Evolutionary conservation across 2,113 vertebrate species (phyloP), one percentile per base, ranked within the genome.

Genomic region (Eidolon helvum): DNA sequence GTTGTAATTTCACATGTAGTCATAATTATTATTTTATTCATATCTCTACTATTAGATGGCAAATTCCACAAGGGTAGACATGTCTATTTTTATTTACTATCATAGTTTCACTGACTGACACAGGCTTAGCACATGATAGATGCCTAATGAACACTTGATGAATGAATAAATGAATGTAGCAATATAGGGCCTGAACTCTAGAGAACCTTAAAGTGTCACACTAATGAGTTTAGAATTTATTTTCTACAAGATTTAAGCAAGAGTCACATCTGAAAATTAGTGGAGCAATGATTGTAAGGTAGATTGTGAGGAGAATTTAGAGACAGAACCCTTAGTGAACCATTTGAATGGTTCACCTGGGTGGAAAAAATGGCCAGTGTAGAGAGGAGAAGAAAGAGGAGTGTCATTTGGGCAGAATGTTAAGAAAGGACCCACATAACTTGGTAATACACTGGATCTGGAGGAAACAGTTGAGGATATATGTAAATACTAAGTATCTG

Each of bases 21-120:
- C 18, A 82, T 40, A 94, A 91, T 59, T 83, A 82, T 83, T 66
- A 92, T 68, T 95, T 88, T 82, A 43, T 40, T 57, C 33, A 30
- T 72, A 84, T 89, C 11, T 96, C 94, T 89, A 40, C 16, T 22
- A 63, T 79, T 85, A 84, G 84, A 61, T 50, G 15, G 68, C 28
- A 96, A 68, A 80, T 80, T 92, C 30, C 35, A 75, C 53, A 55
- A 68, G 9, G 2, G 38, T 50, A 2, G 12, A 68, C 3, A 72
- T 72, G 28, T 59, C 38, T 43, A 10, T 50, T 93, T 96, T 84
- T 85, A 86, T 48, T 59, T 22, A 22, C 57, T 68, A 4, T 40
- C 48, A 61, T 43, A 61, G 24, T 35, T 59, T 12, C 2, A 74
- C 48, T 83, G 21, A 53, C 68, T 57, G 21, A 5, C 61, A 84